Conservation (phyloP, 2,888 invertebrate genomes). For the Drosophila atripex region DNA sequence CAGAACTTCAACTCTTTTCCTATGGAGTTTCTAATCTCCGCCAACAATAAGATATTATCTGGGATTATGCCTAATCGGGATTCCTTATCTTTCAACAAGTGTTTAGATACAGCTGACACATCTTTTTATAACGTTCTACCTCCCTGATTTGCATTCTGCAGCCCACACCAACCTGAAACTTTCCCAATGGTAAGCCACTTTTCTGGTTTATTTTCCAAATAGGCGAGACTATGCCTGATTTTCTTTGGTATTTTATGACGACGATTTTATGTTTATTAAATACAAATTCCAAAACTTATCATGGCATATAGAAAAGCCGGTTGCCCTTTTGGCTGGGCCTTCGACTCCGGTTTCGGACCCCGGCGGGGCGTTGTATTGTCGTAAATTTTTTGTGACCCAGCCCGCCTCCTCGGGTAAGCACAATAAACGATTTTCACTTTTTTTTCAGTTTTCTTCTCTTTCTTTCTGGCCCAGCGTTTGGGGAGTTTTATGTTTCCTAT, state of each 20-base stretch:
- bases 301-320: conserved; percentile 43
- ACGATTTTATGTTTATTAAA: conserved; percentile 67
- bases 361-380: conserved; percentile 47
- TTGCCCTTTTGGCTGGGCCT: conserved; percentile 10
- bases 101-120: conserved; percentile 11
- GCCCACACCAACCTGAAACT: conserved; percentile 9
- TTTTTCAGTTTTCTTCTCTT: conserved; percentile 10
- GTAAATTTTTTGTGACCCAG: conserved; percentile 47
- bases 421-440: conserved; percentile 51
- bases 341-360: conserved; percentile 5
- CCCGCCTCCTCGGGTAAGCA: conserved; percentile 21
- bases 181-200: conserved; percentile 20
- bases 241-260: conserved; percentile 39
- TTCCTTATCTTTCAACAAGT: conserved; percentile 25
- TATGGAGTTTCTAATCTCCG: background rate
- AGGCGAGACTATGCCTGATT: conserved; percentile 12
- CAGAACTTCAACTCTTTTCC: background rate
- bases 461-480: conserved; percentile 1
- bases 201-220: conserved; percentile 11
- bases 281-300: conserved; percentile 62
- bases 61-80: conserved; percentile 20
- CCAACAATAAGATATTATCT: conserved; percentile 15
- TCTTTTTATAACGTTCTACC: conserved; percentile 17
- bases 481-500: conserved; percentile 46
- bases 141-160: conserved; percentile 24